Evolutionary conservation across 92 coral and sea anemone genomes (phyloP), one percentile per base, ranked within the genome.

Genomic region (Desmophyllum pertusum): DNA sequence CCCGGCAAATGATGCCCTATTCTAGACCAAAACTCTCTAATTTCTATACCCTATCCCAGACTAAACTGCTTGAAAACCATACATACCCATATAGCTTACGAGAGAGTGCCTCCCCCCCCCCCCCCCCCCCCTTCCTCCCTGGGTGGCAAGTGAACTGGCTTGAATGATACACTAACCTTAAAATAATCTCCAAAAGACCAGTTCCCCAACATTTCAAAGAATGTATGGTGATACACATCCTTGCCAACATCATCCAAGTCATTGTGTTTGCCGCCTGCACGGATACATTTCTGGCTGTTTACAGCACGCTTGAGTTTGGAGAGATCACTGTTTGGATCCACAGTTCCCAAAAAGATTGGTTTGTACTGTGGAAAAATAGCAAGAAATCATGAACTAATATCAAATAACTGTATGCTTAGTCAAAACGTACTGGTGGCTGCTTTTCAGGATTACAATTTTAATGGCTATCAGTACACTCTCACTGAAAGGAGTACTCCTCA

Each of bases 141-240:
- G n/a, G n/a, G n/a, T 57, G 33, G 33, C 10, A 57, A 14, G 64
- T 57, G 64, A 57, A 57, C 30, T 18, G 31, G n/a, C 31, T 9
- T 33, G 10, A 65, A 1, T 14, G 3, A 39, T 17, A 62, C n/a
- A 55, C 85, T 29, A 39, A 96, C 98, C 98, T 96, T 96, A 83
- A 96, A 96, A 78, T 84, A 96, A 79, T 96, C 94, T 67, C 98
- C 98, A 94, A 96, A 96, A 35, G 98, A 96, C 98, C 98, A 96
- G 76, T 94, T 96, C 18, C 98, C 98, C 88, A 96, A 80, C 98
- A 96, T 96, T 86, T 96, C 98, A 87, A 96, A 96, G 86, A 96
- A 96, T 27, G 98, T 96, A 73, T 96, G 98, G 83, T 96, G 98
- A 72, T 96, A 96, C 21, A 96, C 98, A 90, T 96, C 98, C 70